These are phyloP conservation scores for Papilio helenus DNA, from an alignment of 1,140 invertebrate species.

Conservation along the genomic window DNA sequence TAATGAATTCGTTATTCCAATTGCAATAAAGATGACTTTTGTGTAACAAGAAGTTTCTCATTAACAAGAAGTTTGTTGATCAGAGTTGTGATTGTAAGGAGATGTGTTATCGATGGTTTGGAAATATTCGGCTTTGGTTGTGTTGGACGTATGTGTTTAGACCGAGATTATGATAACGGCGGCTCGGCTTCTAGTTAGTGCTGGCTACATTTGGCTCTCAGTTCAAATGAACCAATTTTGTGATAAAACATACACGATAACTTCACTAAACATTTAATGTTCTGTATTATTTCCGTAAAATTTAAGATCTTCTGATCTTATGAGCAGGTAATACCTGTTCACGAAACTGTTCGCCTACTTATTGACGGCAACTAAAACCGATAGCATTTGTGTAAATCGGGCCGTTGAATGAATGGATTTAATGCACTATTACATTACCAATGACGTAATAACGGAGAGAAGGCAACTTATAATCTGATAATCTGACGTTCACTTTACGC, in stretches of 20 bases:
- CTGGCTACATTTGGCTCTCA: neutral
- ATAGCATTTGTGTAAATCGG: slow-evolving; percentile 42
- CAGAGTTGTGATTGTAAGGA: slow-evolving; percentile 62
- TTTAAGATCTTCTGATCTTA: slow-evolving; percentile 24
- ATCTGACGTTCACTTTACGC: slow-evolving; percentile 59
- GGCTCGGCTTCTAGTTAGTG: neutral
- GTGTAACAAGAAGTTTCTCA: neutral
- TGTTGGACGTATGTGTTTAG: slow-evolving; percentile 66
- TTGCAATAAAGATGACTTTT: slow-evolving; percentile 30
- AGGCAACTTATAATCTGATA: slow-evolving; percentile 55
- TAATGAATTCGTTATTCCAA: slow-evolving; percentile 20
- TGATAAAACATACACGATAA: neutral
- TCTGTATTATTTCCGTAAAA: slow-evolving; percentile 27
- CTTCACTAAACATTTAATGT: neutral
- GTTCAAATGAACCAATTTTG: neutral
- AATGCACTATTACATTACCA: slow-evolving; percentile 45
- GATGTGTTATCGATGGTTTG: slow-evolving; percentile 65
- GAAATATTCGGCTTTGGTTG: slow-evolving; percentile 67
- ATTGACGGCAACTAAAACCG: slow-evolving; percentile 34
- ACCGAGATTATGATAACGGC: slow-evolving; percentile 52
- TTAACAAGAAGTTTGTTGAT: slow-evolving; percentile 46
- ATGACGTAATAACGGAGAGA: slow-evolving; percentile 56
- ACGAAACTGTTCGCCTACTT: slow-evolving; percentile 24
- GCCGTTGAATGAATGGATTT: slow-evolving; percentile 47
- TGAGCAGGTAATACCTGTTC: neutral